phyloP scores from a whole-genome alignment of 2,113 vertebrate genomes.

The Aythya baeri region DNA sequence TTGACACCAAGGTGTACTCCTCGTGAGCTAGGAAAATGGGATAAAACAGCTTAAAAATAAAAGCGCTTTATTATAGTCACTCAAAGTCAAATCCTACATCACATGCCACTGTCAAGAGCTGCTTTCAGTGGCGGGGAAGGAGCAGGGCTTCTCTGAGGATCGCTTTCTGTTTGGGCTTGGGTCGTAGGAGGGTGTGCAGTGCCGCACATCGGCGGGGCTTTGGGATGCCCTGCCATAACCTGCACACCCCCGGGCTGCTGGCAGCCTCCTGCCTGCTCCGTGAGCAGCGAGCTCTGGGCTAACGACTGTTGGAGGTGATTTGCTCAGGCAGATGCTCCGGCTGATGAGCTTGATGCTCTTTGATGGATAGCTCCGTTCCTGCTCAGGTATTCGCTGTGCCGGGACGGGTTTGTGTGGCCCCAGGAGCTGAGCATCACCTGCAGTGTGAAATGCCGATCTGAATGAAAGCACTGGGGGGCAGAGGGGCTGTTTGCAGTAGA shows the following conservation, averaged over 20 bases:
- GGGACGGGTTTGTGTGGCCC: not conserved
- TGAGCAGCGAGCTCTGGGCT: not conserved
- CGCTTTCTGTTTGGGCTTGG: not conserved
- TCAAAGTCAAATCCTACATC: constrained; percentile 70
- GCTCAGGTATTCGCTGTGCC: not conserved
- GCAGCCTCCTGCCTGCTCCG: rapidly evolving
- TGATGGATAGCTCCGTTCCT: not conserved
- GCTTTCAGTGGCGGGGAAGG: not conserved
- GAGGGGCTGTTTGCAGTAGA: not conserved
- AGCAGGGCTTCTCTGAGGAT: not conserved
- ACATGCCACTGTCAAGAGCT: not conserved
- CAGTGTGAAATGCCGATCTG: not conserved
- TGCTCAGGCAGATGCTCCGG: not conserved
- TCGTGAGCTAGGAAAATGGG: constrained; percentile 54
- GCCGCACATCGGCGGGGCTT: no score
- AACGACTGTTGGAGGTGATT: not conserved
- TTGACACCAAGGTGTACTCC: constrained; percentile 76
- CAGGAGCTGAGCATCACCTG: rapidly evolving
- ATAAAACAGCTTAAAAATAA: constrained; percentile 77
- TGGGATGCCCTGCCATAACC: not conserved
- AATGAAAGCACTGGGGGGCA: not conserved
- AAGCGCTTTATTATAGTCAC: constrained; percentile 63
- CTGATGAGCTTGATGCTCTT: not conserved
- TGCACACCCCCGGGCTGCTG: not conserved
- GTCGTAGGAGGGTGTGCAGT: not conserved